Percentiles rank a stretch among this genome's conserved stretches.
phyloP scores from a whole-genome alignment of 1,140 invertebrate genomes.

The Habropoda laboriosa region DNA sequence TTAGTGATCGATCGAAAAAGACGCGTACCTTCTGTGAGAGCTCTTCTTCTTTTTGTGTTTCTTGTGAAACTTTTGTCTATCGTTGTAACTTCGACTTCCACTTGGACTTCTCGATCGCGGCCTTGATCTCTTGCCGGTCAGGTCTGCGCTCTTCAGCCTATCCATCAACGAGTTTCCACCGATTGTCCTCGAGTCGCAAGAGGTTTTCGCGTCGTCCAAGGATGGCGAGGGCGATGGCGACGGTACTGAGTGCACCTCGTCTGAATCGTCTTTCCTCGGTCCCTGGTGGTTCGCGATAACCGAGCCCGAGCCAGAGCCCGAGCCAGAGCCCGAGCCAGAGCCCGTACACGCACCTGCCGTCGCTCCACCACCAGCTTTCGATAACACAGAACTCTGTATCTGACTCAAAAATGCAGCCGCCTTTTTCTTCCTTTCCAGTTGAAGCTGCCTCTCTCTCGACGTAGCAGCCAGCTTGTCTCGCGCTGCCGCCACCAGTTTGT shows the following conservation, averaged over 20 bases:
- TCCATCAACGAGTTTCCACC: constrained; percentile 74
- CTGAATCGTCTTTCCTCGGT: constrained; percentile 62
- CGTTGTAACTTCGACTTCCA: constrained; percentile 69
- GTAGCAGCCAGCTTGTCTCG: constrained; percentile 84
- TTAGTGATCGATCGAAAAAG: constrained; percentile 7
- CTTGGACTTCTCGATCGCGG: constrained; percentile 77
- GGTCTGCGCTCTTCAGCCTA: constrained; percentile 74
- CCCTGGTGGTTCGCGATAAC: constrained; percentile 15
- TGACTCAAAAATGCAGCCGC: constrained; percentile 85
- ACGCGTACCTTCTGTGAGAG: constrained; percentile 76
- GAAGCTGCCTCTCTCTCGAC: constrained; percentile 86
- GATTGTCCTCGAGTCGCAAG: constrained; percentile 59
- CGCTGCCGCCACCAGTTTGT: constrained; percentile 84
- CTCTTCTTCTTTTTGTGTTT: constrained; percentile 80
- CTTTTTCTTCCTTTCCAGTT: constrained; percentile 87
- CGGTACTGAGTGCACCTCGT: constrained; percentile 75
- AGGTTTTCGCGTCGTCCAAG: constrained; percentile 54
- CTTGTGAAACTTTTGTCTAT: constrained; percentile 73
- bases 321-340: no score
- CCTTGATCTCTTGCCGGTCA: constrained; percentile 73
- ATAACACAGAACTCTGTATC: constrained; percentile 78
- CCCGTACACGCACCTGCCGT: no score
- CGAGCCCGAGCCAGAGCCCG: no score
- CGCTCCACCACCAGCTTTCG: constrained; percentile 49
- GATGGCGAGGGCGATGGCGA: constrained; percentile 73